These are phyloP conservation scores for Thecocarcelia acutangulata DNA, from an alignment of 2,888 invertebrate genomes.

Conservation along the genomic window DNA sequence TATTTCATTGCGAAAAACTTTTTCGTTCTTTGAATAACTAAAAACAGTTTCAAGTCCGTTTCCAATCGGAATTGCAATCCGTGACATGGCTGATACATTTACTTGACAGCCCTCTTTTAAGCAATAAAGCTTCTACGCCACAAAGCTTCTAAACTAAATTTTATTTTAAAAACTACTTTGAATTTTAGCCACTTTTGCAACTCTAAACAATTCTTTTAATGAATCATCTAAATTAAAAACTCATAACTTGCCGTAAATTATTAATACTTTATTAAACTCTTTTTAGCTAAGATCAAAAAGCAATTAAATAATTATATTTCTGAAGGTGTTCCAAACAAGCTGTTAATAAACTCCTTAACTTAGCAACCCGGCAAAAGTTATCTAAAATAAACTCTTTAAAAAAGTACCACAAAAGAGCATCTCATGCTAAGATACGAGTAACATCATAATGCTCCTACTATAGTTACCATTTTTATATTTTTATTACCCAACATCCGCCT, in stretches of 20 bases:
- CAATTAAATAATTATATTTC: constrained; percentile 10
- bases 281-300: not conserved
- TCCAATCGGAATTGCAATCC: no score
- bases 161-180: no score
- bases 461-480: constrained; percentile 12
- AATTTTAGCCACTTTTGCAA: no score
- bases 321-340: constrained; percentile 11
- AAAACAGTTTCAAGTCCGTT: no score
- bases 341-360: constrained; percentile 42
- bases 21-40: no score
- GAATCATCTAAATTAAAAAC: not conserved
- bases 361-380: not conserved
- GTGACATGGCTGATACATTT: no score
- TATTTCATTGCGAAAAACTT: no score
- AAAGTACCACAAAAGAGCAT: not conserved
- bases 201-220: no score
- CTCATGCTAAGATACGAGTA: constrained; percentile 25
- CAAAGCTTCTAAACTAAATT: no score
- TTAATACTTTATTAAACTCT: not conserved
- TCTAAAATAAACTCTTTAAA: not conserved
- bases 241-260: not conserved
- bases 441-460: constrained; percentile 27
- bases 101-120: no score
- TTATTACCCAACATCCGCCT: constrained; percentile 43
- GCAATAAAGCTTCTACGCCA: no score